A percentile compares a stretch with the other conserved stretches of the same genome.
phyloP scores from a whole-genome alignment of 2,888 invertebrate genomes.

The Limenitis camilla region DNA sequence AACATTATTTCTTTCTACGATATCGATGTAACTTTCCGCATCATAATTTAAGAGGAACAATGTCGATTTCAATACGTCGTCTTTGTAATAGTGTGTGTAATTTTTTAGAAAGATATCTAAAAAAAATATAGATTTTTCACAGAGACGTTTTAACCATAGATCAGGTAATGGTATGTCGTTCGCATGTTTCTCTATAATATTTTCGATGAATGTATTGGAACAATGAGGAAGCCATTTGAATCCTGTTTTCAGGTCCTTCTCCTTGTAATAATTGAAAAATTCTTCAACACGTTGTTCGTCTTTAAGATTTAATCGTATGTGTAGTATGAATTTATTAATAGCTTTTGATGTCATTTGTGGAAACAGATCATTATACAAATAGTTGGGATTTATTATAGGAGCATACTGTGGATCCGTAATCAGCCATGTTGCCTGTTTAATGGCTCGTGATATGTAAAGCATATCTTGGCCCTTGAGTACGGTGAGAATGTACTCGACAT shows the following conservation, averaged over 20 bases:
- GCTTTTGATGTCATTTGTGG: slow-evolving; percentile 49
- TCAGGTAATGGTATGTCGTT: slow-evolving; percentile 22
- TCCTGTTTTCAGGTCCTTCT: slow-evolving; percentile 30
- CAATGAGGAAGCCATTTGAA: slow-evolving; percentile 53
- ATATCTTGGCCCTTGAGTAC: slow-evolving; percentile 47
- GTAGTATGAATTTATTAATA: slow-evolving; percentile 43
- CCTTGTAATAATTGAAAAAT: slow-evolving; percentile 45
- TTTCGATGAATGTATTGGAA: slow-evolving; percentile 42
- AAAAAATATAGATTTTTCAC: slow-evolving; percentile 38
- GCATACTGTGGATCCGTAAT: slow-evolving; percentile 46
- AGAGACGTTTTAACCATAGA: slow-evolving; percentile 37
- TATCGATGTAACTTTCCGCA: slow-evolving; percentile 37
- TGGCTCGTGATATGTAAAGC: slow-evolving; percentile 48
- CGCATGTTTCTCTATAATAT: slow-evolving; percentile 31
- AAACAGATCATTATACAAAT: slow-evolving; percentile 39
- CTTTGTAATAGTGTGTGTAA: slow-evolving; percentile 23
- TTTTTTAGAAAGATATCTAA: slow-evolving; percentile 26
- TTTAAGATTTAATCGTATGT: slow-evolving; percentile 45
- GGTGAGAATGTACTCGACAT: slow-evolving; percentile 44
- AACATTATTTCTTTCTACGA: slow-evolving; percentile 29
- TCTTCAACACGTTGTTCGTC: slow-evolving; percentile 45
- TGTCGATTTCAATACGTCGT: slow-evolving; percentile 26
- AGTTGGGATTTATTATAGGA: slow-evolving; percentile 50
- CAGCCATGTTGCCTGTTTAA: slow-evolving; percentile 49
- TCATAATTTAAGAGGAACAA: slow-evolving; percentile 38